phyloP scores from a whole-genome alignment of 2,797 vertebrate species.

The Eremophila alpestris region DNA sequence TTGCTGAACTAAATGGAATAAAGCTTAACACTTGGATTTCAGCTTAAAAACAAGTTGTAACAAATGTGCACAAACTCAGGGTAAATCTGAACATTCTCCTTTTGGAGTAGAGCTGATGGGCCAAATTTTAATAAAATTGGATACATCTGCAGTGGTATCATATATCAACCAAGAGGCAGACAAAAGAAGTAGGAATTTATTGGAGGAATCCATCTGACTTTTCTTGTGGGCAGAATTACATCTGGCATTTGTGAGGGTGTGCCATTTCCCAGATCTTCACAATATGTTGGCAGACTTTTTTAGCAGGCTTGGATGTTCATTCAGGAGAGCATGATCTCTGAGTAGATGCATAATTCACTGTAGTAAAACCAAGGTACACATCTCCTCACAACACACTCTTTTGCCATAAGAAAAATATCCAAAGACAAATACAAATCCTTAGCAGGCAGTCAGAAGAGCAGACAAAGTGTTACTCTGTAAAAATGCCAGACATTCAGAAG shows the following conservation, averaged over 20 bases:
- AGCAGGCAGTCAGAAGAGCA: neutral
- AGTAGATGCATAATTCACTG: constrained; percentile 14
- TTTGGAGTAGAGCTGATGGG: constrained; percentile 33
- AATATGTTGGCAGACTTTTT: constrained; percentile 47
- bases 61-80: neutral
- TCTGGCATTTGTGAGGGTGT: constrained; percentile 65
- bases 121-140: constrained; percentile 63
- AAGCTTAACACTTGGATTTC: neutral
- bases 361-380: neutral
- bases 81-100: constrained; percentile 39
- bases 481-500: neutral
- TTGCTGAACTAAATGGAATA: neutral
- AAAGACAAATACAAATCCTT: neutral
- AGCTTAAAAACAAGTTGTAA: neutral
- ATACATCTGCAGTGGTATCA: constrained; percentile 59
- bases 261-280: constrained; percentile 63
- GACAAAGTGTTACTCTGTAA: neutral
- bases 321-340: neutral
- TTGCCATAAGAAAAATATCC: neutral
- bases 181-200: constrained; percentile 63
- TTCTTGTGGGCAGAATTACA: constrained; percentile 62
- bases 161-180: constrained; percentile 56
- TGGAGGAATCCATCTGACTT: constrained; percentile 61
- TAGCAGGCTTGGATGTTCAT: constrained; percentile 25
- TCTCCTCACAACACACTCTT: neutral